phyloP scores from a whole-genome alignment of 2,888 invertebrate species.

The Nowickia ferox region DNA sequence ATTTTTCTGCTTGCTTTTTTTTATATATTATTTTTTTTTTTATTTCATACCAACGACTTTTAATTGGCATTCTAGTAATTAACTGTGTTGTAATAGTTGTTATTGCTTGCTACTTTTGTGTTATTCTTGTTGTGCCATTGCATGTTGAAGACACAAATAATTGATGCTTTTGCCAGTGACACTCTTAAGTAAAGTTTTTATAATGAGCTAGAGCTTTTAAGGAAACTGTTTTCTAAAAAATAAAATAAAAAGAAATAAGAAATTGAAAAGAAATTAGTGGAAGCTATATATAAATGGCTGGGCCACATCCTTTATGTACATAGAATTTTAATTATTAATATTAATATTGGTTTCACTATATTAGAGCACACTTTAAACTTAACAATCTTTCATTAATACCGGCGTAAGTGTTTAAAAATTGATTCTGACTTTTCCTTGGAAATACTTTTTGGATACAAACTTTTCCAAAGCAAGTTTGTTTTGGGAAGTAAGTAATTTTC shows the following conservation, averaged over 20 bases:
- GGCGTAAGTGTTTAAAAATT: too few relatives aligned
- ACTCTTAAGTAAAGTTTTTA: constrained; percentile 51
- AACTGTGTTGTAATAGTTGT: constrained; percentile 59
- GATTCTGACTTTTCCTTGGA: too few relatives aligned
- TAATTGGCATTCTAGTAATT: constrained; percentile 72
- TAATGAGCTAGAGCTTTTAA: constrained; percentile 53
- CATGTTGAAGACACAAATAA: constrained; percentile 63
- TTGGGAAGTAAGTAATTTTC: too few relatives aligned
- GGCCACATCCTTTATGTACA: too few relatives aligned
- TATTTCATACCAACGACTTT: constrained; percentile 59
- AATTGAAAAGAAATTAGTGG: neutral
- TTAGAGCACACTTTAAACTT: too few relatives aligned
- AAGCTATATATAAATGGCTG: neutral
- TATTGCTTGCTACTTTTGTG: constrained; percentile 35
- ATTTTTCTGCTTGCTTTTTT: constrained; percentile 3
- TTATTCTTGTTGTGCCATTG: constrained; percentile 41
- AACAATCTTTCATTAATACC: too few relatives aligned
- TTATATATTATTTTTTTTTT: neutral
- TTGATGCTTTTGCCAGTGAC: constrained; percentile 71
- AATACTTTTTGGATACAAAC: too few relatives aligned
- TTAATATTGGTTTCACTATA: too few relatives aligned
- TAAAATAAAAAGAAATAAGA: constrained; percentile 4
- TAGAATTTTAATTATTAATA: too few relatives aligned
- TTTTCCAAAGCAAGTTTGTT: too few relatives aligned
- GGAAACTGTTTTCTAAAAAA: constrained; percentile 5